These are phyloP conservation scores for Euplagia quadripunctaria DNA, from an alignment of 2,888 invertebrate genomes.

Conservation along the genomic window DNA sequence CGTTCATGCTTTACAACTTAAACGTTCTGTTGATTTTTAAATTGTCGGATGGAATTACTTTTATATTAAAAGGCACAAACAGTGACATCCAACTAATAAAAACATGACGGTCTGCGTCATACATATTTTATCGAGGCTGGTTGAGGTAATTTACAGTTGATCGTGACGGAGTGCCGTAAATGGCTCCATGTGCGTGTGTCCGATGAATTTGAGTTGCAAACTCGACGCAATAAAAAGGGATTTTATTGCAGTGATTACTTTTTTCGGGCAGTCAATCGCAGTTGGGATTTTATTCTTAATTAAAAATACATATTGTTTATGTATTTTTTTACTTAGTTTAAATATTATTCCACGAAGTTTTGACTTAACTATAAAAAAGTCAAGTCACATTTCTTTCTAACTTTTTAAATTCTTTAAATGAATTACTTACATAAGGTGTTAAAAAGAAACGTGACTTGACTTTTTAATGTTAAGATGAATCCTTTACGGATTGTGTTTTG, in stretches of 20 bases:
- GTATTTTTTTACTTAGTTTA: background rate
- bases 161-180: slow-evolving; percentile 39
- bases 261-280: slow-evolving; percentile 30
- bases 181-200: slow-evolving; percentile 27
- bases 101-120: slow-evolving; percentile 15
- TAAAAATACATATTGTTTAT: background rate
- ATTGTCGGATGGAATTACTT: background rate
- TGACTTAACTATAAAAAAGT: too few relatives aligned
- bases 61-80: background rate
- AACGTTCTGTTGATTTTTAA: too few relatives aligned
- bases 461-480: too few relatives aligned
- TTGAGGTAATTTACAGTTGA: slow-evolving; percentile 42
- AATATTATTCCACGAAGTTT: background rate
- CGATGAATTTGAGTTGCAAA: slow-evolving; percentile 41
- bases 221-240: slow-evolving; percentile 34
- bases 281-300: slow-evolving; percentile 11
- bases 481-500: too few relatives aligned
- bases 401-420: too few relatives aligned
- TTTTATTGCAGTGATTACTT: slow-evolving; percentile 39
- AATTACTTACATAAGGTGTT: too few relatives aligned
- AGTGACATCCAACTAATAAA: slow-evolving; percentile 10
- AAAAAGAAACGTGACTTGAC: too few relatives aligned
- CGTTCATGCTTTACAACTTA: too few relatives aligned
- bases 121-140: slow-evolving; percentile 21
- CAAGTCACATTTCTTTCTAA: too few relatives aligned